Evolutionary conservation across 1,140 invertebrate species (phyloP).

Genomic region (Capitella teleta): DNA sequence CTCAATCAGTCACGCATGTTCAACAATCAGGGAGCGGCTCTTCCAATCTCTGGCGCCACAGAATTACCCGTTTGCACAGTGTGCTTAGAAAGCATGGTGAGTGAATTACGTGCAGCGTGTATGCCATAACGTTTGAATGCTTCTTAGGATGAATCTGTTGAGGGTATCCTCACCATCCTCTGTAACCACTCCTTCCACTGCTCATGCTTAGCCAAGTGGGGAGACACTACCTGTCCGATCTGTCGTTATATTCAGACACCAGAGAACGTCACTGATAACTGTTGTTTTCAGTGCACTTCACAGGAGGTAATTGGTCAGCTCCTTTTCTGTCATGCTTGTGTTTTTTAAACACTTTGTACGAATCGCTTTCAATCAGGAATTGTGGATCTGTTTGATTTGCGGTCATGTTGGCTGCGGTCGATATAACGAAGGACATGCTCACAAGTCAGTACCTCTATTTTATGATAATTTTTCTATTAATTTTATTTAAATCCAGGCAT

Average conservation of each 20-base stretch:
- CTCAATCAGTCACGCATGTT: not conserved
- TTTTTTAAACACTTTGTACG: not conserved
- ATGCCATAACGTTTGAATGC: not conserved
- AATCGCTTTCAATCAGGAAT: slow-evolving; percentile 47
- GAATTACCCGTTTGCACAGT: slow-evolving; percentile 97
- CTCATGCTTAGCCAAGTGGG: slow-evolving; percentile 88
- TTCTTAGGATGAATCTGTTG: slow-evolving; percentile 88
- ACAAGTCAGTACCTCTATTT: slow-evolving; percentile 42
- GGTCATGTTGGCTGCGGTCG: slow-evolving; percentile 94
- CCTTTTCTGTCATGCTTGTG: not conserved
- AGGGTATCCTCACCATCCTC: slow-evolving; percentile 91
- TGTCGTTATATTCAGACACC: slow-evolving; percentile 71
- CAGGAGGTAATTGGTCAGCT: slow-evolving; percentile 31
- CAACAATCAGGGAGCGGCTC: slow-evolving; percentile 28
- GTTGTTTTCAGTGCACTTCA: slow-evolving; percentile 70
- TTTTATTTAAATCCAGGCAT: slow-evolving; percentile 51
- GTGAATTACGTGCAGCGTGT: not conserved
- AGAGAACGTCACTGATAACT: slow-evolving; percentile 65
- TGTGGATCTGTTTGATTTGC: slow-evolving; percentile 99
- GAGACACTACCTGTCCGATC: slow-evolving; percentile 61
- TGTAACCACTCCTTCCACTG: slow-evolving; percentile 98
- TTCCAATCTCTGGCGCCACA: slow-evolving; percentile 54
- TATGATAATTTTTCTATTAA: not conserved
- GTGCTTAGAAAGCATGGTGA: slow-evolving; percentile 73
- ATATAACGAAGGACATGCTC: slow-evolving; percentile 61